Base-by-base conservation (phyloP, 2,888 invertebrate species). In the Epiperipatus broadwayi region DNA sequence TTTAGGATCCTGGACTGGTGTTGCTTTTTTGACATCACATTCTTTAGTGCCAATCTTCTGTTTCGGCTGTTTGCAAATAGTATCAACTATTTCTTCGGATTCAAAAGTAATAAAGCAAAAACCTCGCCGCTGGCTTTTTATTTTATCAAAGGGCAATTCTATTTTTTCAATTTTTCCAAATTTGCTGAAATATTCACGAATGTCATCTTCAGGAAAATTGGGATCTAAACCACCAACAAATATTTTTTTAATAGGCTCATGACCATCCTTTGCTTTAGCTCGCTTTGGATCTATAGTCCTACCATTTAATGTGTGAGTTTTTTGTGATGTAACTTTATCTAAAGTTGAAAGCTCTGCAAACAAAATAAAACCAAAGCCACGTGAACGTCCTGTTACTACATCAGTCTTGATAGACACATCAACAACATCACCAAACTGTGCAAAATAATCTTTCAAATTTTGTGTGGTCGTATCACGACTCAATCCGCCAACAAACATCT, bases 21-120 rank as follows among this genome's bases (percentile, higher is more conserved):
- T 85, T 32, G 89, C 89, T 56, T 84, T 78, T 64, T 89, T 89
- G 27, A 91, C 85, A 61, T 91, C 89, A 42, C 85, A 80, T 71
- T 89, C 87, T 65, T 87, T 84, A 48, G 81, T 85, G 48, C 78
- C 80, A 50, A 89, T 85, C 38, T 75, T 79, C 61, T 87, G 87
- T 63, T 87, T 89, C 10, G 85, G 80, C 37, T 79, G 80, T 61
- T 84, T 87, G 44, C 85, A 66, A 37, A 87, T 68, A 59, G 85
- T 84, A 54, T 83, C 83, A 21, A 87, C 87, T 39, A 85, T 79
- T 61, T 83, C 80, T 61, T 89, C 89, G 21, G 81, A 81, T 58
- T 93, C 91, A 55, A 91, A 93, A 48, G 91, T 91, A 58, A 93
- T 85, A 62, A 93, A 93, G 59, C 89, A 91, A 70, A 93, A 93